Percentiles rank a stretch among this genome's conserved stretches.
phyloP scores from a whole-genome alignment of 2,113 vertebrate species.

The Aleadryas rufinucha region DNA sequence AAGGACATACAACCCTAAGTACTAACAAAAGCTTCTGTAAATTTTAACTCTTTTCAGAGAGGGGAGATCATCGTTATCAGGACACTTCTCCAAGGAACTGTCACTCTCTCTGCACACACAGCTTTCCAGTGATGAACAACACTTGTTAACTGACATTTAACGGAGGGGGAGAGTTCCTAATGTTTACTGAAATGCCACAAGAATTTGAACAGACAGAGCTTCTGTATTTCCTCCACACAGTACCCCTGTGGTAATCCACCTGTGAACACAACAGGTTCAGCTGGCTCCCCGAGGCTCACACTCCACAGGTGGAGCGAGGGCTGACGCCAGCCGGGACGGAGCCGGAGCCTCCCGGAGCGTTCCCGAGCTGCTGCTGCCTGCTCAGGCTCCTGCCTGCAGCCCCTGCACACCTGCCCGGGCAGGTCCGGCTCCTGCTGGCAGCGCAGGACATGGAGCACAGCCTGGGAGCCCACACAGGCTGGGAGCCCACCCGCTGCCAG shows the following conservation, averaged over 20 bases:
- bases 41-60: not conserved
- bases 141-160: not conserved
- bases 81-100: not conserved
- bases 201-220: not conserved
- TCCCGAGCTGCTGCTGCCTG: not conserved
- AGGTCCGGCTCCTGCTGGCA: not conserved
- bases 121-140: not conserved
- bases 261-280: not conserved
- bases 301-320: not conserved
- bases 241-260: not conserved
- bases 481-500: not conserved
- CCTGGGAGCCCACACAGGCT: not conserved
- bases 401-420: constrained; percentile 13
- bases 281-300: not conserved
- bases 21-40: not conserved
- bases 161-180: not conserved
- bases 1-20: not conserved
- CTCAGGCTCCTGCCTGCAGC: not conserved
- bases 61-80: not conserved
- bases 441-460: not conserved
- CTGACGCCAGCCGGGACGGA: not conserved
- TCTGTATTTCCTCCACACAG: not conserved
- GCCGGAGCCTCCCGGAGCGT: not conserved
- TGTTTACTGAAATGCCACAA: not conserved
- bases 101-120: not conserved